These are phyloP conservation scores for Lysiphlebus fabarum DNA, from an alignment of 1,140 invertebrate genomes.

Conservation along the genomic window DNA sequence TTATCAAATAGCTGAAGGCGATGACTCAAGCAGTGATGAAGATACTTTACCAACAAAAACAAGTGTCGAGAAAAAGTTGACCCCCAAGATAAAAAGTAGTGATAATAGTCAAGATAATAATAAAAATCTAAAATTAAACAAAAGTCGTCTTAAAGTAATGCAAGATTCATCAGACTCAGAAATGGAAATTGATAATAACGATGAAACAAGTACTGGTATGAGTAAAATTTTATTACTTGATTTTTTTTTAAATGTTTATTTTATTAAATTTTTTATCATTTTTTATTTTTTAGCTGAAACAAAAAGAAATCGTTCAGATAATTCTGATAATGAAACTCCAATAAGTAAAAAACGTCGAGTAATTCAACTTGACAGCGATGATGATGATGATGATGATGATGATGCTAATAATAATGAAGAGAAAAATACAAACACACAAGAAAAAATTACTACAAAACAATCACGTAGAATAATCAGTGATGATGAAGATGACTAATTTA, in stretches of 20 bases:
- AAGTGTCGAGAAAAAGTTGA: not conserved
- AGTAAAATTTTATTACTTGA: not conserved
- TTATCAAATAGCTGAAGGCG: not conserved
- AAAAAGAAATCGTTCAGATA: conserved; percentile 34
- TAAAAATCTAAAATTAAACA: conserved; percentile 22
- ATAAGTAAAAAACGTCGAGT: conserved; percentile 43
- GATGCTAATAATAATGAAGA: no score
- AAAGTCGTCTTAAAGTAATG: conserved; percentile 26
- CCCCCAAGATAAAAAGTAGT: not conserved
- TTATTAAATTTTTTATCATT: conserved; percentile 4
- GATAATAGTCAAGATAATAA: conserved; percentile 4
- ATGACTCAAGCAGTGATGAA: conserved; percentile 23
- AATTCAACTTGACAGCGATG: conserved; percentile 45
- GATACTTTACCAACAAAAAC: conserved; percentile 13
- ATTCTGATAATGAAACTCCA: conserved; percentile 36
- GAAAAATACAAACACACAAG: not conserved
- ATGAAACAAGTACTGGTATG: conserved; percentile 5
- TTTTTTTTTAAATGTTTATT: not conserved
- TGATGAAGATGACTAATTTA: conserved; percentile 27
- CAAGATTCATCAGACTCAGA: conserved; percentile 31
- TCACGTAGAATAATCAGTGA: conserved; percentile 31
- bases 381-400: conserved; percentile 14
- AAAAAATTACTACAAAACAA: conserved; percentile 27
- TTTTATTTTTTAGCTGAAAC: conserved; percentile 30
- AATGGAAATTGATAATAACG: conserved; percentile 23